Evolutionary conservation across 2,888 invertebrate species (phyloP), one percentile per base, ranked within the genome.

Genomic region (Apodemia mormo): DNA sequence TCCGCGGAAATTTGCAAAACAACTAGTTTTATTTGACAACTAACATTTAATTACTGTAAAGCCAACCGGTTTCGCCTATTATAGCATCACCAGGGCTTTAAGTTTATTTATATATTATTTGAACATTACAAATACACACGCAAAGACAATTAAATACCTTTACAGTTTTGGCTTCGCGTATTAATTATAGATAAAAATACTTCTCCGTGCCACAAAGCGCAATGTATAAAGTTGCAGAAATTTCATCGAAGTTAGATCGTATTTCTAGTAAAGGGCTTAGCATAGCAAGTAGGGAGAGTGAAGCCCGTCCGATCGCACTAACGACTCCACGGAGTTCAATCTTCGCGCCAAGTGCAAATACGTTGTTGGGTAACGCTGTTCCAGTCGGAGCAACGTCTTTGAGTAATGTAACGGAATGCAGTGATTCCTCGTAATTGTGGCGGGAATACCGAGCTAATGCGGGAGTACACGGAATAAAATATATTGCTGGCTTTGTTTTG

Each of bases 251-350:
- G 49, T 49, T 14, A 49, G 12, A 49, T 49, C 49, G 49, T 49
- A 49, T 49, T 49, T 49, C 49, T 52, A 52, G 14, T n/a, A 7
- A n/a, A 52, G 52, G 52, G n/a, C 52, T 52, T 52, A 52, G 52
- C 52, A 52, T 52, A 52, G 52, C 7, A 52, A 52, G 52, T 52
- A 45, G 52, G 52, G n/a, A n/a, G 52, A 52, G 67, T 68, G 56
- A 69, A 68, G 72, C 66, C 61, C 68, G 58, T 70, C 68, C 66
- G 70, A 74, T 71, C 71, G 71, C 45, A 70, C 70, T 71, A 73
- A 73, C 71, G 69, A 66, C 69, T 68, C 73, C 73, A 66, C 45
- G n/a, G 70, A 66, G 74, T 68, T 70, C 67, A 49, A 43, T 49
- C 52, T 66, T 45, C 43, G 54, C 29, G 71, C 66, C 67, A 66